phyloP scores from a whole-genome alignment of 2,888 invertebrate species.

The Rhingia campestris region DNA sequence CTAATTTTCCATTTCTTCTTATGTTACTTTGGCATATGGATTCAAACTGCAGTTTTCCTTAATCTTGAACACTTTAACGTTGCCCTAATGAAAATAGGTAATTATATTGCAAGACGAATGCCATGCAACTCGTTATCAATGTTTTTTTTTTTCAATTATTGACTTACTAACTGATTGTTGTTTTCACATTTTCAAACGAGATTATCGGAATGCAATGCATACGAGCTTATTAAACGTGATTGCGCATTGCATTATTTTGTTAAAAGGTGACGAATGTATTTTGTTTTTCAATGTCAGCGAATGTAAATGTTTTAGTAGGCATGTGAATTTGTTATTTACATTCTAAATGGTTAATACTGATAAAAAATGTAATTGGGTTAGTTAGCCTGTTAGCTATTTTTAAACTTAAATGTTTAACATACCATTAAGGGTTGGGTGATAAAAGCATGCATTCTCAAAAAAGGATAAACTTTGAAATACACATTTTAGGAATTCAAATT shows the following conservation, averaged over 20 bases:
- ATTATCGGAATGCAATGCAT: no score
- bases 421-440: no score
- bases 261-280: neutral
- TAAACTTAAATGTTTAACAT: no score
- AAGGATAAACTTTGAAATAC: no score
- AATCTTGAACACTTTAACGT: neutral
- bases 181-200: neutral
- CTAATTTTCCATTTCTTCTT: neutral
- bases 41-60: neutral
- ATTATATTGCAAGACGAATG: neutral
- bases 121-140: conserved; percentile 5
- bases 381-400: no score
- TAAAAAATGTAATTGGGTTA: no score
- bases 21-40: neutral
- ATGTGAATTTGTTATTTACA: no score
- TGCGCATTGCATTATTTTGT: neutral
- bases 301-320: no score
- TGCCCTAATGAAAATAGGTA: neutral
- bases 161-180: neutral
- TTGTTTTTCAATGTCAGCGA: no score
- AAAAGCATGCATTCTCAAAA: no score
- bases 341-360: no score
- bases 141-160: neutral
- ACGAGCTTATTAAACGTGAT: neutral
- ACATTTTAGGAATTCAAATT: no score